phyloP scores from a whole-genome alignment of 37 sponge, comb jelly and placozoan species.

The Haliclona indistincta region DNA sequence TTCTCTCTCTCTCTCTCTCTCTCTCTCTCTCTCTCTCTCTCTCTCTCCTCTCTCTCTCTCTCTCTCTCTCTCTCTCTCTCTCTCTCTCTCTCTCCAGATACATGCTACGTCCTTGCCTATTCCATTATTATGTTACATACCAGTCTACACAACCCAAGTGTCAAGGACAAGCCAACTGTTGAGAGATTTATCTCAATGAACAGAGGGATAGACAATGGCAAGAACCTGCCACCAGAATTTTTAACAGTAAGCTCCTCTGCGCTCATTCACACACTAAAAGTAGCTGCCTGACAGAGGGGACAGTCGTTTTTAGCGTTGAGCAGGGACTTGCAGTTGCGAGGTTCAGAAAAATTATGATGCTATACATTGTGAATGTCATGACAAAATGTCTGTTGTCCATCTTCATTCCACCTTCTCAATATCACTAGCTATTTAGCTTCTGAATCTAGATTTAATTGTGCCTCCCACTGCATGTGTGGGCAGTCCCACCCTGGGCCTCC shows the following conservation, averaged over 20 bases:
- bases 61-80: conserved; percentile 31
- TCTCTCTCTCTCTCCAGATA: conserved; percentile 82
- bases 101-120: conserved; percentile 93
- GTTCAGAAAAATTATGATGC: too few species aligned
- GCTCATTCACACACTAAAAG: too few species aligned
- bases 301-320: too few species aligned
- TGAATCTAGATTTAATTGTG: too few species aligned
- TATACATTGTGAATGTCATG: too few species aligned
- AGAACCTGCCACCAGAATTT: conserved; percentile 78
- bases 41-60: conserved; percentile 29
- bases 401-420: too few species aligned
- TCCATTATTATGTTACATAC: conserved; percentile 98
- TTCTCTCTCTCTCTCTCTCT: background rate
- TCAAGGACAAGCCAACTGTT: conserved; percentile 86
- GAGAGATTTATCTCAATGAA: conserved; percentile 92
- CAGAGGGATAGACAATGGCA: conserved; percentile 92
- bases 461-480: too few species aligned
- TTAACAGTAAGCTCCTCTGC: conserved; percentile 65
- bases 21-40: background rate
- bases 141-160: conserved; percentile 95
- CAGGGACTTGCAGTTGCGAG: too few species aligned
- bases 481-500: too few species aligned
- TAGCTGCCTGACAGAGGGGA: too few species aligned
- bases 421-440: too few species aligned
- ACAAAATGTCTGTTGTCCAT: too few species aligned